A percentile compares a stretch with the other conserved stretches of the same genome.
Conservation (phyloP, 2,113 vertebrate genomes). For the rat (Rattus norvegicus) region GRCr8 NC_086024.1:23115001-23115500, state of each 20-base stretch:
- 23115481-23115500: not conserved
- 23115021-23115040: not conserved
- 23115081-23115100: not conserved
- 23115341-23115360: not conserved
- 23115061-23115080: not conserved
- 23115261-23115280: not conserved
- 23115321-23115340: not conserved
- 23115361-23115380: not conserved
- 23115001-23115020: not conserved
- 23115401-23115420: constrained; percentile 19
- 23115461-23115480: not conserved
- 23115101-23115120: not conserved
- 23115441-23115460: not conserved
- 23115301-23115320: too few species aligned
- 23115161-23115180: too few species aligned
- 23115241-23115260: not conserved
- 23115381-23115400: not conserved
- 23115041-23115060: not conserved
- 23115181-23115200: not conserved
- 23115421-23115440: not conserved
- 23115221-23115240: not conserved
- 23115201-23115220: not conserved
- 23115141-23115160: not conserved
- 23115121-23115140: not conserved
- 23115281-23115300: not conserved